phyloP scores from a whole-genome alignment of 2,888 invertebrate species.

The Alviniconcha strummeri region DNA sequence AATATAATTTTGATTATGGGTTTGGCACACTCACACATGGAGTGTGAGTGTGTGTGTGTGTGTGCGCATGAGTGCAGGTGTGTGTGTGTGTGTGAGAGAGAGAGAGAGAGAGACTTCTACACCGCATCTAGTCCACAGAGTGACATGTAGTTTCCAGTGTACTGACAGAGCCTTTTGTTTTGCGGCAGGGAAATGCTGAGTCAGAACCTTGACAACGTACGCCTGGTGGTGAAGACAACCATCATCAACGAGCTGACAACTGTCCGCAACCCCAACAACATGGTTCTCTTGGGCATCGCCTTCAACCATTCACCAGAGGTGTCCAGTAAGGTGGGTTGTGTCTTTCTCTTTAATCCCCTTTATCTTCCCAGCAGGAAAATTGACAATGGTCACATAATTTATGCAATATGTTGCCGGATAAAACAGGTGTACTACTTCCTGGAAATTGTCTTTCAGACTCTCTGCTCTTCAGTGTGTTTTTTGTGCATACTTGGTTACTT shows the following conservation, averaged over 20 bases:
- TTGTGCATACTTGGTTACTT: no score
- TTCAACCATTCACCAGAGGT: conserved; percentile 89
- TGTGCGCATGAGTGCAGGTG: background rate
- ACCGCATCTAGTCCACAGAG: no score
- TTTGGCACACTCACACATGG: background rate
- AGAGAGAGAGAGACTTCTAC: background rate
- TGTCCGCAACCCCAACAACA: conserved; percentile 94
- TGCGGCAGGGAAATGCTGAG: conserved; percentile 86
- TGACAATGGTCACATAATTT: no score
- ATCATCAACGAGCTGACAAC: conserved; percentile 94
- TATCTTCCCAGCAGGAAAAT: background rate
- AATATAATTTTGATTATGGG: no score
- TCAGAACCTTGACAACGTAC: conserved; percentile 88
- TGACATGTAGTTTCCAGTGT: no score
- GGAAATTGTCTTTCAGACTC: no score
- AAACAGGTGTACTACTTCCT: no score
- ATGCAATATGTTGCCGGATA: no score
- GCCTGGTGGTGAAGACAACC: conserved; percentile 90
- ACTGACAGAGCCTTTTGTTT: no score
- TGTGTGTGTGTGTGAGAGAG: background rate
- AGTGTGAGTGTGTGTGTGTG: background rate
- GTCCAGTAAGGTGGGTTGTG: conserved; percentile 79
- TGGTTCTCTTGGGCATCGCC: conserved; percentile 91
- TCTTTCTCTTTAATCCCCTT: background rate
- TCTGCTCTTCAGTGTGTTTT: no score